phyloP scores from a whole-genome alignment of 1,140 invertebrate genomes.

The Drosophila sulfurigaster region DNA sequence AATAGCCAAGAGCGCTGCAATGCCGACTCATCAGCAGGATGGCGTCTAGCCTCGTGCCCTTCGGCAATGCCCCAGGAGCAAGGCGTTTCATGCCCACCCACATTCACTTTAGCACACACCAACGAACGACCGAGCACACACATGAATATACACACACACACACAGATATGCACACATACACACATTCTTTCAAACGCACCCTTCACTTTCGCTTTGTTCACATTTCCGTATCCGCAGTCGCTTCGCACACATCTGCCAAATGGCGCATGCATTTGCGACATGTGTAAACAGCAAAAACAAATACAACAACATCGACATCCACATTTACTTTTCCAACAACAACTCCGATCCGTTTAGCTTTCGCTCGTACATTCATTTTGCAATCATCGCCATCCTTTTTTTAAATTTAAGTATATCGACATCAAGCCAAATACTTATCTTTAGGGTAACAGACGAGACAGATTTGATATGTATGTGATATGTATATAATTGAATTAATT shows the following conservation, averaged over 20 bases:
- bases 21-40: slow-evolving; percentile 59
- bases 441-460: too few species aligned
- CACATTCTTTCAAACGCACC: slow-evolving; percentile 49
- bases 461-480: too few species aligned
- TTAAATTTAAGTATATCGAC: too few species aligned
- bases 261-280: slow-evolving; percentile 55
- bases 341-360: slow-evolving; percentile 5
- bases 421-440: too few species aligned
- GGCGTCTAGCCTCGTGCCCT: slow-evolving; percentile 55
- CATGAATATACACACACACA: slow-evolving; percentile 4
- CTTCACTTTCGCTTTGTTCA: slow-evolving; percentile 82
- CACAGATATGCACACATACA: not conserved
- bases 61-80: slow-evolving; percentile 27
- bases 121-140: not conserved
- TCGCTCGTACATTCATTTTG: not conserved
- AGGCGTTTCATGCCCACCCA: not conserved
- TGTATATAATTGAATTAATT: too few species aligned
- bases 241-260: slow-evolving; percentile 46
- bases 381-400: too few species aligned
- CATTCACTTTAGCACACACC: not conserved
- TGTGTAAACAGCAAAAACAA: slow-evolving; percentile 37
- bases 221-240: slow-evolving; percentile 67
- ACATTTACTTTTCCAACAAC: slow-evolving; percentile 32
- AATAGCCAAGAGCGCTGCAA: slow-evolving; percentile 74
- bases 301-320: slow-evolving; percentile 38